Base-by-base conservation (phyloP, 2,888 invertebrate species). In the Spisula solida region DNA sequence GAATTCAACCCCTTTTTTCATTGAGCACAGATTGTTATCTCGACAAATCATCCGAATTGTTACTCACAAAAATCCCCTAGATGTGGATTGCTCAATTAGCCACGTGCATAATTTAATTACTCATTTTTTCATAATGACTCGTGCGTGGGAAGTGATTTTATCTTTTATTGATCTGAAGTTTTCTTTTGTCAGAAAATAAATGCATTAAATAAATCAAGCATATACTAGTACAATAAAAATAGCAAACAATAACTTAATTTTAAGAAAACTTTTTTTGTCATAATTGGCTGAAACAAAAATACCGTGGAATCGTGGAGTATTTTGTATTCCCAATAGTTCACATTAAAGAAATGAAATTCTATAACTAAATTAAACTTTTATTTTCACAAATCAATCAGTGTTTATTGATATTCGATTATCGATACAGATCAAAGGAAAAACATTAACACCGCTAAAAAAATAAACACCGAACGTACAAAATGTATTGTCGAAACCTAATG, bases 321-420 rank as follows among this genome's bases (percentile, higher is more conserved):
- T 16, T 20, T 34, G 10, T 75, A 25, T 75, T 75, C 75, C 75
- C 75, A 75, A 16, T 16, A 25, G 34, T 75, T 31, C 31, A 14
- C 16, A 34, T 75, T 75, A 4, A 34, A 75, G 14, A 75, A 75
- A 34, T 14, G 75, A 75, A 75, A 75, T 25, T 34, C 75, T 18
- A 75, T 75, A 25, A 34, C 75, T 75, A 31, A 75, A 34, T 75
- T 75, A 31, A 75, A 75, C 75, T 25, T 75, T 70, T 75, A 75
- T 34, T 70, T 34, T 75, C 34, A 75, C 75, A 14, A 75, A 75
- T 75, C 75, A 75, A 75, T 75, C 75, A 75, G 18, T 75, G 75
- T 75, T 34, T 75, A 75, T 75, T 75, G 75, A 75, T 31, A 12
- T 75, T 75, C 75, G 75, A 75, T 75, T 75, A 75, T 75, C 18